These are phyloP conservation scores for Rhadinocentrus ornatus DNA, from an alignment of 2,797 vertebrate genomes.

Conservation along the genomic window DNA sequence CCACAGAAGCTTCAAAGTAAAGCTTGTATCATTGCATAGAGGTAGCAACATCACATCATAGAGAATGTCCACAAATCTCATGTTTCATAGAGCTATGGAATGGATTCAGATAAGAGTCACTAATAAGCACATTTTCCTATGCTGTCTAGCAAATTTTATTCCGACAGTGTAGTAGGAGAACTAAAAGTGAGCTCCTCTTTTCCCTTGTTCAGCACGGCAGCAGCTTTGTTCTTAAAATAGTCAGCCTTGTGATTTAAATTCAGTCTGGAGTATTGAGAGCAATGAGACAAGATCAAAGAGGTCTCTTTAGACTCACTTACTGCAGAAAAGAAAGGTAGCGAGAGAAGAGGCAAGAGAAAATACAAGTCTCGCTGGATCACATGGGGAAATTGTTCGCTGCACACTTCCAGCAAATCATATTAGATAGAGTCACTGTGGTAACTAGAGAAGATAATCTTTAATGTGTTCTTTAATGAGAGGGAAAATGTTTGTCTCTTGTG, in stretches of 20 bases:
- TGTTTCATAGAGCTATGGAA: slow-evolving; percentile 8
- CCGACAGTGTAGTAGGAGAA: slow-evolving; percentile 49
- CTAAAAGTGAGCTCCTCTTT: slow-evolving; percentile 63
- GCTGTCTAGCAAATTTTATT: slow-evolving; percentile 49
- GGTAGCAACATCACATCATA: not conserved
- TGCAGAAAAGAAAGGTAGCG: slow-evolving; percentile 60
- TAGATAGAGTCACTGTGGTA: slow-evolving; percentile 76
- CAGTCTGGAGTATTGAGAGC: slow-evolving; percentile 76
- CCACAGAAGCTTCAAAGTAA: not conserved
- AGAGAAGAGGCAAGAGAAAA: slow-evolving; percentile 63
- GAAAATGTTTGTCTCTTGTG: slow-evolving; percentile 83
- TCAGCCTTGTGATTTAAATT: slow-evolving; percentile 77
- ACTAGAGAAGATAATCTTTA: slow-evolving; percentile 78
- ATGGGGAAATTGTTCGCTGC: slow-evolving; percentile 71
- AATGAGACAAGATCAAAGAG: slow-evolving; percentile 82
- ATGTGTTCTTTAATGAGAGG: slow-evolving; percentile 82
- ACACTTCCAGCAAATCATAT: slow-evolving; percentile 77
- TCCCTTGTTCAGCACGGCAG: slow-evolving; percentile 68
- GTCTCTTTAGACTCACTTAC: slow-evolving; percentile 80
- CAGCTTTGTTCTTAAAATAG: slow-evolving; percentile 83
- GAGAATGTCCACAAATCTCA: slow-evolving; percentile 1
- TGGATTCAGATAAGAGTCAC: slow-evolving; percentile 37
- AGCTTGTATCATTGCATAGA: not conserved
- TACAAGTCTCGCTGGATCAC: slow-evolving; percentile 75
- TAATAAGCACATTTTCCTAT: slow-evolving; percentile 44